A percentile compares a stretch with the other conserved stretches of the same genome.
phyloP scores from a whole-genome alignment of 2,797 vertebrate genomes.

The Luscinia luscinia region DNA sequence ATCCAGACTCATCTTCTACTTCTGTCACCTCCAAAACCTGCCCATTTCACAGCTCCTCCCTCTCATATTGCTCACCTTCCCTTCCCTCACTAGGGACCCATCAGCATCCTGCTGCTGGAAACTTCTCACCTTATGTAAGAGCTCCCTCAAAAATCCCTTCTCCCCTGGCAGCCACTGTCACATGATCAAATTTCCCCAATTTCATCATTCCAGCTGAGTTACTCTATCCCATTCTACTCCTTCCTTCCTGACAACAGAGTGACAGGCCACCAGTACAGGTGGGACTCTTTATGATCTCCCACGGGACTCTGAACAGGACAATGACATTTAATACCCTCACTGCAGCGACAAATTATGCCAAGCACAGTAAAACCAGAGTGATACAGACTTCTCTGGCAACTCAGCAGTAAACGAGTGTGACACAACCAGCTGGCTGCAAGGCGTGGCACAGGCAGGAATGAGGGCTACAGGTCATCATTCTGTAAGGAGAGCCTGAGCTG shows the following conservation, averaged over 20 bases:
- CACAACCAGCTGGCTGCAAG: background rate
- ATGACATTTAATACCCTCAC: background rate
- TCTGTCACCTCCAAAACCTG: background rate
- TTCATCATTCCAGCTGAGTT: background rate
- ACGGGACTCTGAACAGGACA: background rate
- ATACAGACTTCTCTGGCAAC: background rate
- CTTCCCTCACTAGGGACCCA: background rate
- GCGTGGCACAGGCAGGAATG: background rate
- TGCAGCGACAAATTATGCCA: background rate
- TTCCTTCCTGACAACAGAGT: background rate
- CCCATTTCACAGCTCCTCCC: background rate
- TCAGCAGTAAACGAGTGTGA: background rate
- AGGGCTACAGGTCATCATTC: background rate
- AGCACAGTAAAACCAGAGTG: background rate
- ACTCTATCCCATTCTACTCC: background rate
- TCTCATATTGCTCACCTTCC: background rate
- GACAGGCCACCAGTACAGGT: background rate
- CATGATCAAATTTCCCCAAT: accelerated
- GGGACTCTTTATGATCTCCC: background rate
- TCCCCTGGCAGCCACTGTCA: background rate
- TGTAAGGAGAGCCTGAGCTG: background rate
- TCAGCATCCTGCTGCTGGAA: background rate
- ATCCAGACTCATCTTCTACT: background rate
- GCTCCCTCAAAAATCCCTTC: background rate
- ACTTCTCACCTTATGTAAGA: background rate